phyloP scores from a whole-genome alignment of 2,113 vertebrate genomes.

The Archilochus colubris region DNA sequence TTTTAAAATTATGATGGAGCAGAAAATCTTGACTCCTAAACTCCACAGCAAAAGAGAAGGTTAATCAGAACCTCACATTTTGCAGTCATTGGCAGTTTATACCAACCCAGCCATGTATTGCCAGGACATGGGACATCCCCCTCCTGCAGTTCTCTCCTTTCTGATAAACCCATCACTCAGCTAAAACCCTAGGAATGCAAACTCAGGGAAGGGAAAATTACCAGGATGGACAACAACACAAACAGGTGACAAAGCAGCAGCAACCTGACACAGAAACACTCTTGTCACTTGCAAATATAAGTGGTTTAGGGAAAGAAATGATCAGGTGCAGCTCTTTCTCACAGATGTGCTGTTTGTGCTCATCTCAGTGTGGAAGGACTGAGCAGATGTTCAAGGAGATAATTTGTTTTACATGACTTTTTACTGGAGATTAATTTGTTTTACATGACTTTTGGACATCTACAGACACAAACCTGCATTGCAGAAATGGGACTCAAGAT shows the following conservation, averaged over 20 bases:
- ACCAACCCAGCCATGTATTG: neutral
- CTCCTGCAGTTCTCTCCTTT: neutral
- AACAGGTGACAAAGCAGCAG: neutral
- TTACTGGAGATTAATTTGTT: neutral
- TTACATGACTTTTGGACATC: neutral
- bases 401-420: neutral
- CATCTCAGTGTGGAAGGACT: neutral
- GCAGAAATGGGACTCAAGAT: neutral
- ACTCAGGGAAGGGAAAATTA: neutral
- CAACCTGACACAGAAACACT: neutral
- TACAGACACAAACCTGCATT: neutral
- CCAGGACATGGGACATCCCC: neutral
- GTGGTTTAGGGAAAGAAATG: neutral
- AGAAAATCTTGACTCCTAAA: neutral
- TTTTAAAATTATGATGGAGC: no score
- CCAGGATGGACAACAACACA: no score
- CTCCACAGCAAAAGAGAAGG: neutral
- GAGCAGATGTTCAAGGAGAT: neutral
- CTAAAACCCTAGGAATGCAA: neutral
- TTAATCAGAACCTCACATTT: neutral
- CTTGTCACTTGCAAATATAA: rapidly evolving
- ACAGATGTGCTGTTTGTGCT: neutral
- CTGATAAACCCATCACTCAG: neutral
- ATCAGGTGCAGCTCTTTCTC: neutral
- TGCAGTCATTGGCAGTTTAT: neutral